phyloP scores from a whole-genome alignment of 2,113 vertebrate species.

The Pongo abelii region DNA sequence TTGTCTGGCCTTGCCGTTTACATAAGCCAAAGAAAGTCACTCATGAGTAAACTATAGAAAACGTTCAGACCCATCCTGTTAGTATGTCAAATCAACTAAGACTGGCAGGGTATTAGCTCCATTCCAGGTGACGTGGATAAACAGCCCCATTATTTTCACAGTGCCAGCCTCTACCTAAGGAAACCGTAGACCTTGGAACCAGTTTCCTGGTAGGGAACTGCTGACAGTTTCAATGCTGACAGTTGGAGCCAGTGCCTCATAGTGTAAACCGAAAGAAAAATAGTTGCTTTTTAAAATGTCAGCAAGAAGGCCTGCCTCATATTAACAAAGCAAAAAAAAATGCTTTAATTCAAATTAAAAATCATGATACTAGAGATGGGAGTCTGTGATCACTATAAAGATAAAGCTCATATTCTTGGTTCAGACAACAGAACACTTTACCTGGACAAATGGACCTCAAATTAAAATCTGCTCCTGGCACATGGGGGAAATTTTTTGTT shows the following conservation, averaged over 20 bases:
- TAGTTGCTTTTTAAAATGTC: not conserved
- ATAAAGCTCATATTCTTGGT: not conserved
- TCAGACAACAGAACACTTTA: slow-evolving; percentile 12
- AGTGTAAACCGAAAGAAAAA: not conserved
- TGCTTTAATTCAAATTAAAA: slow-evolving; percentile 13
- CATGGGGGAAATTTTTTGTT: not conserved
- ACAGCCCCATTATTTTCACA: not conserved
- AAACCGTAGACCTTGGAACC: not conserved
- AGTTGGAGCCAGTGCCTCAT: not conserved
- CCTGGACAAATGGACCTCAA: not conserved
- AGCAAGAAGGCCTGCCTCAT: not conserved
- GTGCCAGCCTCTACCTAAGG: not conserved
- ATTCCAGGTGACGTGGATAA: not conserved
- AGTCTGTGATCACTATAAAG: not conserved
- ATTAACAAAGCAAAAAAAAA: slow-evolving; percentile 4
- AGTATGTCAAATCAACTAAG: not conserved
- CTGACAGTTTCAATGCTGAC: not conserved
- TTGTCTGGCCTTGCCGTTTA: not conserved
- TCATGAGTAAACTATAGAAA: not conserved
- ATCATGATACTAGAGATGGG: not conserved
- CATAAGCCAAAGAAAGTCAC: not conserved
- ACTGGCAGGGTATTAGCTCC: not conserved
- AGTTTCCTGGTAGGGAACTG: not conserved
- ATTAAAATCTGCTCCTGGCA: slow-evolving; percentile 10
- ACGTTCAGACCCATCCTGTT: not conserved